These are phyloP conservation scores for Anthopleura sola DNA, from an alignment of 64 coral and sea anemone genomes.

Conservation along the genomic window DNA sequence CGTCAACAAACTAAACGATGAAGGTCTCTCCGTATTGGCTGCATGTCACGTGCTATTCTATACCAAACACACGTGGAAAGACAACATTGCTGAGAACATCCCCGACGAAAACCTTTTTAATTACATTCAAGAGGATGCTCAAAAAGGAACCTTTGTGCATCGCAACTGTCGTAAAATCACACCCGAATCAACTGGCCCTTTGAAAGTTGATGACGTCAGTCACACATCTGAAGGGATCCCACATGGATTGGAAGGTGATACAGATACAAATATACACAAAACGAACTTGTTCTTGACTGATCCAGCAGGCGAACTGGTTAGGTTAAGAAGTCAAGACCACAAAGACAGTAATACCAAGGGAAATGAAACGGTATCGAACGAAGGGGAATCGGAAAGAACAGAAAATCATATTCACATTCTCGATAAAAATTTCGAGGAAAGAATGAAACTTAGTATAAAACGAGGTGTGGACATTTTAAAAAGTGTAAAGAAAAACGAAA, in stretches of 20 bases:
- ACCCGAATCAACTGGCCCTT: not conserved
- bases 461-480: not conserved
- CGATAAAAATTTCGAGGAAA: conserved; percentile 11
- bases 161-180: conserved; percentile 54
- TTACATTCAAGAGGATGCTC: conserved; percentile 70
- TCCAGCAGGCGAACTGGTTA: not conserved
- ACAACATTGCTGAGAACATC: conserved; percentile 90
- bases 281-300: not conserved
- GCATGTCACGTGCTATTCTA: conserved; percentile 98
- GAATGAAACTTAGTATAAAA: conserved; percentile 4
- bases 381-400: not conserved
- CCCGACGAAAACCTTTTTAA: conserved; percentile 87
- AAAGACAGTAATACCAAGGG: not conserved
- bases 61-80: conserved; percentile 99
- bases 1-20: conserved; percentile 97
- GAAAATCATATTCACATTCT: conserved; percentile 19
- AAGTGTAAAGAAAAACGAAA: conserved; percentile 7
- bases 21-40: conserved; percentile 90
- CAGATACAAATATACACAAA: not conserved
- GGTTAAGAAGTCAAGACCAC: not conserved
- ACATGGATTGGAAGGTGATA: not conserved
- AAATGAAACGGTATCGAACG: not conserved
- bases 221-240: not conserved
- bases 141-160: conserved; percentile 80
- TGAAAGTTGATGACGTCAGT: not conserved